Evolutionary conservation across 2,113 vertebrate species (phyloP), one percentile per base, ranked within the genome.

Genomic region (Mola mola): DNA sequence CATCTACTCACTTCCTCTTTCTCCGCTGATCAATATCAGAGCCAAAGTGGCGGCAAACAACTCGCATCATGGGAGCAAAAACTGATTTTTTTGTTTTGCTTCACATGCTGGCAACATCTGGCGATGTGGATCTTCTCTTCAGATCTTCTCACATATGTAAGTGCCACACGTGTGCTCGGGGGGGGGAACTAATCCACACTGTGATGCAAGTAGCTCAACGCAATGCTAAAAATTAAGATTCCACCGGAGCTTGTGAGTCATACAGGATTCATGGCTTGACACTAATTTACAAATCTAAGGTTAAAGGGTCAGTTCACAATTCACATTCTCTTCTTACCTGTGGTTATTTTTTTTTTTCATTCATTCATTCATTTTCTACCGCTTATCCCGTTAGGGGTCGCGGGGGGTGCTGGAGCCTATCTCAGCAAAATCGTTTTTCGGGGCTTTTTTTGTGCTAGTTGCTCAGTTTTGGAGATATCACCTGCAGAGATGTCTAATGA

Each of bases 171-270:
- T 68, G 59, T 44, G 48, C 59, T 48, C 24, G 58, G 75, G 66
- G 72, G 79, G 82, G 75, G 65, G 69, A 78, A 84, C 53, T 78
- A 63, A 78, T 86, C 66, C 74, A 42, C 73, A 80, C 86, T 65
- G 40, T 75, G 75, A 82, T 84, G 50, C 67, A 55, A 72, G 60
- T 69, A 79, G 68, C 62, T 78, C 59, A 67, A 78, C 63, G 56
- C 58, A 78, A 85, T 60, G 21, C 67, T 64, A 55, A 20, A 51
- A 82, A 78, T 65, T 51, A 46, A 17, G 37, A 49, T 48, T 70
- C 19, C 28, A 58, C 66, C 67, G 59, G 47, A 63, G 50, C 42
- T 22, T 34, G 29, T 71, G 78, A 86, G 68, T 85, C 66, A 70
- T 28, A 24, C 13, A 85, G 62, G 34, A 57, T 28, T 75, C 24